Conservation (phyloP, 1,140 invertebrate genomes). For the Papilio polytes region DNA sequence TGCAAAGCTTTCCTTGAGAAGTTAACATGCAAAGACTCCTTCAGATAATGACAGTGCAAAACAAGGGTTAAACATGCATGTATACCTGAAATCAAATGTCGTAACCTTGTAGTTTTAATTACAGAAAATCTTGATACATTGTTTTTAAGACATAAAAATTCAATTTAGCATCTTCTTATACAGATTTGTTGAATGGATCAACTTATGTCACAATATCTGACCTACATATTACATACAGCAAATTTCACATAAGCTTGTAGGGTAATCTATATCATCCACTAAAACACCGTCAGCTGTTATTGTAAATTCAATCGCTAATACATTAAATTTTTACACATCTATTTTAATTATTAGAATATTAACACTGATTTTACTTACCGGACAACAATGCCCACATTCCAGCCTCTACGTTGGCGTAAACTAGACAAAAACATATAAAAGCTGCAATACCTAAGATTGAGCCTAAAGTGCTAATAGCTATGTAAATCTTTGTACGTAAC, state of each 20-base stretch:
- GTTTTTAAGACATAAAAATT: constrained; percentile 4
- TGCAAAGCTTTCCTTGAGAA: constrained; percentile 72
- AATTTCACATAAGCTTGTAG: not conserved
- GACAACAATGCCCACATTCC: constrained; percentile 77
- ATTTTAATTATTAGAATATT: not conserved
- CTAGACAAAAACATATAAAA: constrained; percentile 77
- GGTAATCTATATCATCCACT: not conserved
- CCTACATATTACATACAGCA: not conserved
- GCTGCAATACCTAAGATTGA: constrained; percentile 67
- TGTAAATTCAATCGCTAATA: not conserved
- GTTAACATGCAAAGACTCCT: constrained; percentile 71
- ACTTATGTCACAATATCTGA: not conserved
- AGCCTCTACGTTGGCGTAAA: constrained; percentile 77
- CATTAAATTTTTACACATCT: not conserved
- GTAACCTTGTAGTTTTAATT: not conserved
- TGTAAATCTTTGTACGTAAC: constrained; percentile 72
- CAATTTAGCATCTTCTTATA: not conserved
- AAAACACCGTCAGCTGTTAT: not conserved
- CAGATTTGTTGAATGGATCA: not conserved
- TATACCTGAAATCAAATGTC: constrained; percentile 57
- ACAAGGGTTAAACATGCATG: constrained; percentile 66
- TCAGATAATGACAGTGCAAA: constrained; percentile 72
- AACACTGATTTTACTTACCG: constrained; percentile 54
- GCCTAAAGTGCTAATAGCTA: constrained; percentile 69
- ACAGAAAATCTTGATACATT: not conserved